Conservation (phyloP, 2,888 invertebrate species). For the Mamestra brassicae region DNA sequence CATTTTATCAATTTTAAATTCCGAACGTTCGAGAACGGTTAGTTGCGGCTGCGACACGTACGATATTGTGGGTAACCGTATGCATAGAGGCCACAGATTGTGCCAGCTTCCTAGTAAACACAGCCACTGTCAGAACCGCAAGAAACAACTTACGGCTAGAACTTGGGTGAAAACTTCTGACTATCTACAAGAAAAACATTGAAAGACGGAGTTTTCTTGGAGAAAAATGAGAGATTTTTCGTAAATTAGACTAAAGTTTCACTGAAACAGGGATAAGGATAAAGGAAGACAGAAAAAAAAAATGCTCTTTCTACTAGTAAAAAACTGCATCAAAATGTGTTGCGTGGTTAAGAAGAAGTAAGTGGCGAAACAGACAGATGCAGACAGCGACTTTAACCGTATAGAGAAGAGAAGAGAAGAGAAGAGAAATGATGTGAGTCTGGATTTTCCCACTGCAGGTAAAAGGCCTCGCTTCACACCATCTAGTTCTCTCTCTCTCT, state of each 20-base stretch:
- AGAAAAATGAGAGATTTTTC: neutral
- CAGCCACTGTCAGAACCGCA: constrained; percentile 58
- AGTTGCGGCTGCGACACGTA: constrained; percentile 58
- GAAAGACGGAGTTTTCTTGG: neutral
- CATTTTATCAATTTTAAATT: constrained; percentile 20
- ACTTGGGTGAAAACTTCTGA: constrained; percentile 35
- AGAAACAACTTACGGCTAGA: constrained; percentile 38
- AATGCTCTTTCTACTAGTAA: no score
- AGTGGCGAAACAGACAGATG: no score
- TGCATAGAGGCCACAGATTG: constrained; percentile 72
- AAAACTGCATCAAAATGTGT: no score
- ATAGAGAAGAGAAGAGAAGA: no score
- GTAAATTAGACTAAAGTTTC: neutral
- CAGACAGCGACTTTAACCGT: no score
- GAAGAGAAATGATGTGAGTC: no score
- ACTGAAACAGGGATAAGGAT: neutral
- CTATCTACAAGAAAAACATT: constrained; percentile 20
- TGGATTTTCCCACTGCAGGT: no score
- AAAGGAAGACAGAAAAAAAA: neutral
- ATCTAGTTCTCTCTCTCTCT: no score
- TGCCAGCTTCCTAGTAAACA: constrained; percentile 71
- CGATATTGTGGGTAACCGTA: constrained; percentile 73
- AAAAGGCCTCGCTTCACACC: no score
- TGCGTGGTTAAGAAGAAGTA: no score
- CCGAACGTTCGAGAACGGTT: constrained; percentile 49